Conservation (phyloP, 2,888 invertebrate species). For the Agelastica alni region DNA sequence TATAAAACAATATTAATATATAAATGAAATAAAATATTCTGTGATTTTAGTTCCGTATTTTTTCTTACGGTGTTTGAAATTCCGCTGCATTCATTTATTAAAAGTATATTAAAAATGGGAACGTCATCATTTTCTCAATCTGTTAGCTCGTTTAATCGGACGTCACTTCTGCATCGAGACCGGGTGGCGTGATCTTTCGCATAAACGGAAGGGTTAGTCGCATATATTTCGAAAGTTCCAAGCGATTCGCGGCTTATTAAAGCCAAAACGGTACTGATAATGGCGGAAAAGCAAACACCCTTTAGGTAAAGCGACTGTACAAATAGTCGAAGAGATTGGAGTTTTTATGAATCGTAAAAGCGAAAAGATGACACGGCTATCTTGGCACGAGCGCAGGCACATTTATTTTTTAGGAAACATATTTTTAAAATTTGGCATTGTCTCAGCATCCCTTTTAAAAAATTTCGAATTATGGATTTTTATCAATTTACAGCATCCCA, state of each 20-base stretch:
- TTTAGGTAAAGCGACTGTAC: slow-evolving; percentile 16
- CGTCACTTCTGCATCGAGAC: slow-evolving; percentile 18
- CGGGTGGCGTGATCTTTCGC: slow-evolving; percentile 13
- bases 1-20: too few species aligned
- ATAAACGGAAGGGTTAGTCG: slow-evolving; percentile 23
- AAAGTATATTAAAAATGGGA: too few species aligned
- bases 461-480: too few species aligned
- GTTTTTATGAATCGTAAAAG: slow-evolving; percentile 18
- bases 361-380: slow-evolving; percentile 2
- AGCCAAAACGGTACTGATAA: slow-evolving; percentile 20
- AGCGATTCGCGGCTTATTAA: slow-evolving; percentile 22
- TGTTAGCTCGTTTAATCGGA: slow-evolving; percentile 17
- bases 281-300: slow-evolving; percentile 19
- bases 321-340: slow-evolving; percentile 22
- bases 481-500: too few species aligned
- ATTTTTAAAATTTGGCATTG: too few species aligned
- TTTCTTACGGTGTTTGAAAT: too few species aligned
- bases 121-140: slow-evolving; percentile 22
- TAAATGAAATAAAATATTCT: too few species aligned
- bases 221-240: slow-evolving; percentile 17
- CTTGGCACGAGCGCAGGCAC: slow-evolving; percentile 1
- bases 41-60: too few species aligned
- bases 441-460: too few species aligned
- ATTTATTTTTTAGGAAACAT: background rate
- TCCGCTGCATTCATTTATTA: too few species aligned